phyloP scores from a whole-genome alignment of 1,140 invertebrate species.

The Eupristina koningsbergeri region DNA sequence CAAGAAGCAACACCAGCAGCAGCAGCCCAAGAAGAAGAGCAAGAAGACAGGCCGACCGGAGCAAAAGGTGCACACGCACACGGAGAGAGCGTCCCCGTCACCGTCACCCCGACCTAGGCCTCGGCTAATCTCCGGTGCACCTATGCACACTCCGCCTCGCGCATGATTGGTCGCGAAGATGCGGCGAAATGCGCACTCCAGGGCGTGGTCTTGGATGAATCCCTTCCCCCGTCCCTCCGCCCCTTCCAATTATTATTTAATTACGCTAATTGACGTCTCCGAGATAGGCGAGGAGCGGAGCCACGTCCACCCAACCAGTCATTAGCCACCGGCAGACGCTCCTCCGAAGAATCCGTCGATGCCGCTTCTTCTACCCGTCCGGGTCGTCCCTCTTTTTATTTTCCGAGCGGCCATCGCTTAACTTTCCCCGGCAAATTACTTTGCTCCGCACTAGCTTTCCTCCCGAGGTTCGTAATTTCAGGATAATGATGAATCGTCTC shows the following conservation, averaged over 20 bases:
- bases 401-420: neutral
- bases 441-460: too few species aligned
- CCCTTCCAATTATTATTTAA: slow-evolving; percentile 71
- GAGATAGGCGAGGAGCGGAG: slow-evolving; percentile 47
- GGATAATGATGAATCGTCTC: slow-evolving; percentile 6
- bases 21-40: neutral
- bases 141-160: slow-evolving; percentile 8
- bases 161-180: slow-evolving; percentile 64
- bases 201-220: slow-evolving; percentile 63
- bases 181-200: slow-evolving; percentile 49
- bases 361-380: neutral
- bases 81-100: neutral
- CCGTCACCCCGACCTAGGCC: neutral
- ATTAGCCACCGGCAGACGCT: neutral
- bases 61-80: neutral
- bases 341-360: neutral
- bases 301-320: neutral
- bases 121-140: neutral
- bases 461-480: neutral
- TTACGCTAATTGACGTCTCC: slow-evolving; percentile 63
- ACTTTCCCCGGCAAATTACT: too few species aligned
- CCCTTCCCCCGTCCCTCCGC: slow-evolving; percentile 64
- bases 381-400: neutral
- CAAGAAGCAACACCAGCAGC: neutral
- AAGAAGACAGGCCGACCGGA: neutral